These are phyloP conservation scores for Mellilla xanthometata DNA, from an alignment of 2,888 invertebrate species.

Conservation along the genomic window DNA sequence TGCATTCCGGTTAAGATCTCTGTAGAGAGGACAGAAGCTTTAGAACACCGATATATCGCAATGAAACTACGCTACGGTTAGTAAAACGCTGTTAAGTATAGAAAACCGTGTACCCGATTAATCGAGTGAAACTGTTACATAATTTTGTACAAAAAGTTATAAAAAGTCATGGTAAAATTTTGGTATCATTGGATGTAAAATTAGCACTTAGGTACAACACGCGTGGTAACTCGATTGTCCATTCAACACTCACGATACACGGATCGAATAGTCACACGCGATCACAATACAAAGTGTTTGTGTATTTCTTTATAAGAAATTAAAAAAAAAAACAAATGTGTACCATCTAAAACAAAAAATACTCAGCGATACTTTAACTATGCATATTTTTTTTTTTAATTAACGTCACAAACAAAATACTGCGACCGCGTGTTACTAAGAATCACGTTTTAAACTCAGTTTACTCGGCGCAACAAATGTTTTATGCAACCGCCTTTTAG, in stretches of 20 bases:
- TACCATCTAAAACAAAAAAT: no score
- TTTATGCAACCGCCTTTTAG: no score
- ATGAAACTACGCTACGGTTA: constrained; percentile 17
- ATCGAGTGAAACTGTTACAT: constrained; percentile 21
- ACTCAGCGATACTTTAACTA: no score
- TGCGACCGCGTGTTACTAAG: no score
- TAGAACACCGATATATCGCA: constrained; percentile 15
- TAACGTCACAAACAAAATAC: no score
- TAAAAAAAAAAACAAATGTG: no score
- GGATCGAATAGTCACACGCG: no score
- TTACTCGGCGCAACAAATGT: no score
- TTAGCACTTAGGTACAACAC: constrained; percentile 21
- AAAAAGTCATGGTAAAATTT: constrained; percentile 65
- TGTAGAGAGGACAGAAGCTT: constrained; percentile 35
- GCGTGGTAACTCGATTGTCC: constrained; percentile 8
- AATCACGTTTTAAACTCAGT: no score
- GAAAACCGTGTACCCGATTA: constrained; percentile 14
- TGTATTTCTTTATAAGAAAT: no score
- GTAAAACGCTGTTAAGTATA: constrained; percentile 18
- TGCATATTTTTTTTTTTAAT: no score
- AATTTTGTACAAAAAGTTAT: constrained; percentile 62
- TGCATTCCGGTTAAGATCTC: constrained; percentile 15
- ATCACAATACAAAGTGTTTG: no score
- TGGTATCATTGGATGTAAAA: constrained; percentile 43
- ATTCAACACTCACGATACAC: constrained; percentile 1